phyloP scores from a whole-genome alignment of 2,797 vertebrate species.

The Poecilia picta region DNA sequence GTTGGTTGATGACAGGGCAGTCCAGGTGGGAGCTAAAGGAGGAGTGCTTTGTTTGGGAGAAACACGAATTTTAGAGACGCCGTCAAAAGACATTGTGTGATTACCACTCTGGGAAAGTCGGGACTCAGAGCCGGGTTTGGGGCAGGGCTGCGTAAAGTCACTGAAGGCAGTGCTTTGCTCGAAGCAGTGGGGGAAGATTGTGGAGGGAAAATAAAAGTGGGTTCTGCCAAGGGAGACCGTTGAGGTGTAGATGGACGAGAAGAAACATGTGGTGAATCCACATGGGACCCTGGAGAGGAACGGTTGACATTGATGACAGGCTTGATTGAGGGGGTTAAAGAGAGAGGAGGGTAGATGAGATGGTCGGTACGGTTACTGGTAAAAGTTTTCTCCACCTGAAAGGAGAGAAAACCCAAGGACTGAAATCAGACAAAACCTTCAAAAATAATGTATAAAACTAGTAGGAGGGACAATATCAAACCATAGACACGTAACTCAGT shows the following conservation, averaged over 20 bases:
- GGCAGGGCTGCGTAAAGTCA: conserved; percentile 22
- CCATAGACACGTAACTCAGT: neutral
- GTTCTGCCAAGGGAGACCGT: conserved; percentile 17
- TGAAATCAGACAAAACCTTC: neutral
- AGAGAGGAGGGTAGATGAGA: conserved; percentile 85
- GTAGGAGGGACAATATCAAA: neutral
- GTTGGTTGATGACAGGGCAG: neutral
- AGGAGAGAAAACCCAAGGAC: neutral
- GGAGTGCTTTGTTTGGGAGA: neutral
- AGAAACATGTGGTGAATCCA: conserved; percentile 8
- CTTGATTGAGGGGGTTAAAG: conserved; percentile 14
- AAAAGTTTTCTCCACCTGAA: conserved; percentile 70
- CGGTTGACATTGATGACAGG: neutral
- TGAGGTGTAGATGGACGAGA: conserved; percentile 1
- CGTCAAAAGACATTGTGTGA: neutral
- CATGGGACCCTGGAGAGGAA: neutral
- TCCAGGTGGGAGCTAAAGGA: neutral
- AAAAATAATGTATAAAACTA: neutral
- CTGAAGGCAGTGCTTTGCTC: neutral
- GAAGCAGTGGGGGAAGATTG: conserved; percentile 3
- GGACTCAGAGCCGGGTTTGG: conserved; percentile 9
- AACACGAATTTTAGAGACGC: neutral
- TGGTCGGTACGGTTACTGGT: conserved; percentile 68
- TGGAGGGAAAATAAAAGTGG: conserved; percentile 41
- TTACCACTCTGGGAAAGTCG: neutral